Base-by-base conservation (phyloP, 2,888 invertebrate genomes). In the Kryphioiulus occultus region DNA sequence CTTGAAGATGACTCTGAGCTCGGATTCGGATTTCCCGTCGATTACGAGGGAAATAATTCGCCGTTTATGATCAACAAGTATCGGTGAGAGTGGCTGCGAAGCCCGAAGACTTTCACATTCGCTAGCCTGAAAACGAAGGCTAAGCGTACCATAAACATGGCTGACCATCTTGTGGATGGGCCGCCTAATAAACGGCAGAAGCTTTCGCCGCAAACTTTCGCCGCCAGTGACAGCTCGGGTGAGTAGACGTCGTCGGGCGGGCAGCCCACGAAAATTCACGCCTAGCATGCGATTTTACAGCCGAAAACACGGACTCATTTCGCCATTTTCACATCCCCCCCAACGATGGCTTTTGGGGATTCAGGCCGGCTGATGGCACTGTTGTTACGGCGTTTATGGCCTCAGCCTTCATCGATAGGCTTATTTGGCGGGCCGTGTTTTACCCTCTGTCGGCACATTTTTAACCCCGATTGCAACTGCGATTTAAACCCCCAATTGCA, bases 131-230 rank as follows among this genome's bases (percentile, higher is more conserved):
- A 53, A 86, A 47, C 39, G 86, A 86, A 53, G 53, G 53, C 86
- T 86, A 26, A 32, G 44, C 53, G 39, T 47, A 44, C 4, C 42
- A n/a, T 86, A 86, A 86, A 86, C 86, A 98, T 98, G 98, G 97
- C 97, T 94, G 98, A 98, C 95, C 96, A 96, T 94, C 95, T 96
- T 89, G 86, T 87, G 78, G 97, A 97, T 94, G 97, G 97, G 94
- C 98, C 97, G 95, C 97, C 98, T 93, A 97, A 95, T 92, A 98
- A 98, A 95, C 95, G 98, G 95, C 96, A 95, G 92, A 98, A 98
- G 94, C 95, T 98, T 93, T 95, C 95, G 92, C 96, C 95, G 93
- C 95, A 95, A 94, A 95, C 95, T 92, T 94, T 95, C 91, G 95
- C 95, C 12, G 85, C 87, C 1, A 88, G 53, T 91, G 96, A 96